Base-by-base conservation (phyloP, 2,888 invertebrate species). In the Galerucella pusilla region DNA sequence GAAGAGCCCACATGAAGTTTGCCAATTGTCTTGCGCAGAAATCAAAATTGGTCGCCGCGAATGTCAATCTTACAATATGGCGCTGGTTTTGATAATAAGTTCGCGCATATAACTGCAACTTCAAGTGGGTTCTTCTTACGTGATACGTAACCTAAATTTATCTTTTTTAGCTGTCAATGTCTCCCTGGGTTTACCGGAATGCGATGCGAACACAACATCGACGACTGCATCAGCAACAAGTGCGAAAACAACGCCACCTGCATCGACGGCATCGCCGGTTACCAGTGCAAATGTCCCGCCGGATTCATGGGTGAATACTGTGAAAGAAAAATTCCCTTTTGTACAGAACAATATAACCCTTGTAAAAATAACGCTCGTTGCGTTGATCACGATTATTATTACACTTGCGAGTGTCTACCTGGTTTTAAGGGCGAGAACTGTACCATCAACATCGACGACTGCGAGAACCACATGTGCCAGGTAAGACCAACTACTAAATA, bases 181-280 rank as follows among this genome's bases (percentile, higher is more conserved):
- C 90, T 92, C 68, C 89, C 94, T 11, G 99, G 99, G 12, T 99
- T 96, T 89, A 94, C 95, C 11, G 99, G 99, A 14, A 93, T 94
- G 73, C 92, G 98, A 69, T 99, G 99, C 87, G 98, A 99, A 88
- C 94, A 92, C 65, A 97, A 99, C 89, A 95, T 99, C 78, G 96
- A 99, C 87, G 99, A 99, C 88, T 99, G 99, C 86, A 89, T 90
- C 2, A 90, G 91, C 35, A 93, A 96, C 88, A 93, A 93, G 84
- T 99, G 99, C 87, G 92, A 94, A 88, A 98, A 99, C 89, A 97
- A 97, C 89, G 97, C 96, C 20, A 97, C 96, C 16, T 99, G 99
- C 85, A 88, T 96, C 45, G 99, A 99, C 89, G 91, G 93, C 78
- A 92, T 98, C 52, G 93, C 96, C 86, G 93, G 94, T 35, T 99